Evolutionary conservation across 2,888 invertebrate genomes (phyloP), one percentile per base, ranked within the genome.

Genomic region (Allolobophora icterica): DNA sequence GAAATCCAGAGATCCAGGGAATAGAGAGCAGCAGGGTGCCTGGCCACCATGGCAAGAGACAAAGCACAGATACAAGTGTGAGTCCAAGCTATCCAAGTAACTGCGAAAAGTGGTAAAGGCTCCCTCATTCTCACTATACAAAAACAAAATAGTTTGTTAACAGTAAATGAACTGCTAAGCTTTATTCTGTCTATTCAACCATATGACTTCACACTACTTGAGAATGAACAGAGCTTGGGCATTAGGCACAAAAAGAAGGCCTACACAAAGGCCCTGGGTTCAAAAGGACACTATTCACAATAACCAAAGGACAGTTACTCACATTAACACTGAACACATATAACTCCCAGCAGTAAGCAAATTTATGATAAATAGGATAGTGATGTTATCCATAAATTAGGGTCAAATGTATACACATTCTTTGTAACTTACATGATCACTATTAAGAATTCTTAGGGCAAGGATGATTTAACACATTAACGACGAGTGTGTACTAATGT

Each of bases 61-160:
- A 87, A 24, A 87, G 87, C 87, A 34, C 87, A 87, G 87, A 35
- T 87, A 87, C 35, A 87, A 87, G 87, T 34, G 87, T 87, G 87
- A 87, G 87, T 87, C 87, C 87, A 87, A 87, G 87, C 87, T 87
- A 87, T 87, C 87, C 87, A 87, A 87, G 87, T 87, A 35, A 87
- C 87, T 38, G 38, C 87, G 87, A 19, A 35, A 35, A 87, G 87
- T 38, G 38, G 87, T 87, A 87, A 87, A 87, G 87, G 87, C 87
- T 87, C 35, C 34, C 87, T 87, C 87, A 87, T 87, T 87, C 87
- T 87, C 87, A 87, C 87, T 87, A 87, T 87, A 87, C 87, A 87
- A 87, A 87, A 87, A 87, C 87, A 87, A 87, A 87, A 87, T 87
- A 87, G 87, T 34, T 87, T 87, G 34, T 87, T 87, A 87, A 87